Base-by-base conservation (phyloP, 2,888 invertebrate genomes). In the Cheilosia grossa region DNA sequence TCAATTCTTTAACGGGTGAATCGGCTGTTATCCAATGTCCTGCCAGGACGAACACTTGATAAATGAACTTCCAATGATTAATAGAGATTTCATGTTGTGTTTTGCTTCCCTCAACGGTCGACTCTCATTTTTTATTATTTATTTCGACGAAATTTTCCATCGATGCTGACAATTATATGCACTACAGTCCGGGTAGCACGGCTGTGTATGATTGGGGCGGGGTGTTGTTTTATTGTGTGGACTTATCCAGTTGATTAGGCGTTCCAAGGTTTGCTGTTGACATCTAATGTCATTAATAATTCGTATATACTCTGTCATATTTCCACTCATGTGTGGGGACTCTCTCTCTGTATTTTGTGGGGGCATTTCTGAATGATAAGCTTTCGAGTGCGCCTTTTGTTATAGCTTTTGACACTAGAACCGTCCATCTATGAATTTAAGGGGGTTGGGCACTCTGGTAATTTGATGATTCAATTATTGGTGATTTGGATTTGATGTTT, bases 191-290 rank as follows among this genome's bases (percentile, higher is more conserved):
- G 6, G 30, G 21, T 19, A 4, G 17, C 10, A 19, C 27, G 47
- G 27, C 15, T 33, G 64, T 72, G 64, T 47, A 40, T 37, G 13
- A 56, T 59, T 58, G 44, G 56, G 54, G 67, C 27, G 67, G 47
- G 47, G 56, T 78, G 72, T 67, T 54, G 70, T 66, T 77, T 77
- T 54, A 82, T 70, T 75, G 66, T 79, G 27, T 51, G 53, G 72
- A 83, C 73, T 80, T 75, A 70, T 80, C 66, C 70, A 66, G 79
- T 85, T 85, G 83, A 85, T 85, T 80, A 85, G 83, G 80, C 79
- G 80, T 80, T 61, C 75, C 44, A 85, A 75, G 83, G 83, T 85
- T 85, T 85, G 83, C 64, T 66, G 40, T 30, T 85, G 83, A 80
- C 83, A 72, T 80, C 63, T 27, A 59, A 66, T 80, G 75, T 80